Conservation (phyloP, 1,140 invertebrate species). For the Lucilia cuprina region DNA sequence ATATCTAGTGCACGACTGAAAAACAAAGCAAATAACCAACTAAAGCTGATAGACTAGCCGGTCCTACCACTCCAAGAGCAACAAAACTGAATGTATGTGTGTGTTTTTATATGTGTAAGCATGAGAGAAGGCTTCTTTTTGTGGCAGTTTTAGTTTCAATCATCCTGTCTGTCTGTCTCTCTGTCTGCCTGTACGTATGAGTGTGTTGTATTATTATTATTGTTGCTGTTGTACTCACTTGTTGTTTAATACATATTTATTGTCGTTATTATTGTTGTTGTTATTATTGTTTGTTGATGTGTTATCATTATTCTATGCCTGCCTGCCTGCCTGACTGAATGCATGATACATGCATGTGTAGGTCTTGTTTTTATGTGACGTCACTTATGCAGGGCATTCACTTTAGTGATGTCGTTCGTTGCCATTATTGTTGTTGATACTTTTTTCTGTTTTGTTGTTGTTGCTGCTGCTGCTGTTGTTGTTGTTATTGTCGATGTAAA, state of each 20-base stretch:
- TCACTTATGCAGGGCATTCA: slow-evolving; percentile 25
- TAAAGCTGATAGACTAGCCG: not conserved
- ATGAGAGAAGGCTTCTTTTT: not conserved
- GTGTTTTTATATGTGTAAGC: not conserved
- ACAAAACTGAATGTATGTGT: not conserved
- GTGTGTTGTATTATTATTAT: not conserved
- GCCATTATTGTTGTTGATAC: slow-evolving; percentile 9
- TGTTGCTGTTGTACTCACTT: slow-evolving; percentile 24
- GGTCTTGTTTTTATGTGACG: slow-evolving; percentile 19
- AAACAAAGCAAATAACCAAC: not conserved
- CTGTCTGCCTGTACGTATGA: not conserved
- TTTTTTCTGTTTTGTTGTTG: not conserved
- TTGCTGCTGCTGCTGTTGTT: not conserved
- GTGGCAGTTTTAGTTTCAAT: not conserved
- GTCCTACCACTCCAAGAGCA: not conserved
- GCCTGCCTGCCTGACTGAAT: no score
- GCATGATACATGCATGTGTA: not conserved
- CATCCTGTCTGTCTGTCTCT: slow-evolving; percentile 12
- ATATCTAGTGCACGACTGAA: slow-evolving; percentile 21
- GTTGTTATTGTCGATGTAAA: not conserved
- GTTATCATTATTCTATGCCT: not conserved
- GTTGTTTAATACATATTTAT: not conserved
- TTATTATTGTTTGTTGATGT: slow-evolving; percentile 2
- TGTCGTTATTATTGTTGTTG: not conserved
- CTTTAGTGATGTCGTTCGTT: slow-evolving; percentile 27